Conservation (phyloP, 2,797 vertebrate genomes). For the Hemitrygon akajei region DNA sequence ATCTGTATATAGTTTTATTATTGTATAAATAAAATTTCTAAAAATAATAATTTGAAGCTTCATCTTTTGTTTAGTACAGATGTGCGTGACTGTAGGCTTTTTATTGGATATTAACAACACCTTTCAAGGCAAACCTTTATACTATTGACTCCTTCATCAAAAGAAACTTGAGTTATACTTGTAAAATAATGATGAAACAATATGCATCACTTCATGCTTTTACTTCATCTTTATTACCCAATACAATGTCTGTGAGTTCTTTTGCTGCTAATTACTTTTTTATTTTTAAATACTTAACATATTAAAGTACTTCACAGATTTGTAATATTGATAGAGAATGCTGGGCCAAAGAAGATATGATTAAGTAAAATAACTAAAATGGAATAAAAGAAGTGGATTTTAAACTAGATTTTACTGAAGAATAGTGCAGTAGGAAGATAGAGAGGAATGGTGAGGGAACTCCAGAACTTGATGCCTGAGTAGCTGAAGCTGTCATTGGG, state of each 20-base stretch:
- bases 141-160: not conserved
- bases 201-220: not conserved
- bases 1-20: conserved; percentile 36
- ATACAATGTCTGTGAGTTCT: not conserved
- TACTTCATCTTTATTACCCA: not conserved
- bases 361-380: not conserved
- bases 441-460: not conserved
- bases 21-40: conserved; percentile 35
- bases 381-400: not conserved
- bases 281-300: not conserved
- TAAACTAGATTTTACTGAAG: not conserved
- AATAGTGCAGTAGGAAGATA: too few relatives aligned
- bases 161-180: not conserved
- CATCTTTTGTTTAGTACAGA: not conserved
- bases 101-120: not conserved
- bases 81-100: not conserved
- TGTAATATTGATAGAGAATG: too few relatives aligned
- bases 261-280: not conserved
- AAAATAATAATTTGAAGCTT: conserved; percentile 22
- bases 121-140: not conserved
- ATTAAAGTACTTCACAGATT: not conserved
- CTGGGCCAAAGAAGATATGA: not conserved
- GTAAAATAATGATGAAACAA: not conserved
- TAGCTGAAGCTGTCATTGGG: not conserved
- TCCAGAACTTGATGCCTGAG: not conserved